Evolutionary conservation across 2,797 vertebrate genomes (phyloP).

Genomic region (Chrysocyon brachyurus): DNA sequence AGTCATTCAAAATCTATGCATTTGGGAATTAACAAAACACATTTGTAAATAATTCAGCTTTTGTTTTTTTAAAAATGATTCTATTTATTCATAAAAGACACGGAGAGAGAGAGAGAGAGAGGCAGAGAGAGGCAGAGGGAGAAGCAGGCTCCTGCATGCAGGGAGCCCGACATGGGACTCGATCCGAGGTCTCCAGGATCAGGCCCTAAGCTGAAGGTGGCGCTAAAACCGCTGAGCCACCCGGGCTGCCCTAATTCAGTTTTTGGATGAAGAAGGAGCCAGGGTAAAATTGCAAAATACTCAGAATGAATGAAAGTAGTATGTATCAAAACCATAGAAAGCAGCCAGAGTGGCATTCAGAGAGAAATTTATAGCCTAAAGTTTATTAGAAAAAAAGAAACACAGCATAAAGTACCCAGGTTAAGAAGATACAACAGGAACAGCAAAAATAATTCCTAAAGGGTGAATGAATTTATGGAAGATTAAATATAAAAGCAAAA

Average conservation of each 20-base stretch:
- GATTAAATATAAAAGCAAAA: conserved; percentile 39
- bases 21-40: conserved; percentile 46
- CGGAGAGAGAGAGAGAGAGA: too few relatives aligned
- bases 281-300: conserved; percentile 23
- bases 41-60: neutral
- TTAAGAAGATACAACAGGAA: conserved; percentile 20
- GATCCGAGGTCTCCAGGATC: too few relatives aligned
- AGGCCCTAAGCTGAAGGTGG: too few relatives aligned
- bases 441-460: neutral
- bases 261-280: neutral
- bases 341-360: neutral
- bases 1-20: neutral
- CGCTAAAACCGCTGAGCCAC: too few relatives aligned
- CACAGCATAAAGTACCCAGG: neutral
- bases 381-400: conserved; percentile 33
- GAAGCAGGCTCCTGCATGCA: too few relatives aligned
- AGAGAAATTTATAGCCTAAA: neutral
- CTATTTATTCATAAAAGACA: too few relatives aligned
- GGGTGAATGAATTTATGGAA: neutral
- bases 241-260: neutral
- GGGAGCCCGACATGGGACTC: too few relatives aligned
- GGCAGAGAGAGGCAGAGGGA: too few relatives aligned
- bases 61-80: too few relatives aligned
- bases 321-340: neutral
- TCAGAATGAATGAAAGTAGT: neutral